Conservation (phyloP, 2,888 invertebrate species). For the Microctonus brassicae region DNA sequence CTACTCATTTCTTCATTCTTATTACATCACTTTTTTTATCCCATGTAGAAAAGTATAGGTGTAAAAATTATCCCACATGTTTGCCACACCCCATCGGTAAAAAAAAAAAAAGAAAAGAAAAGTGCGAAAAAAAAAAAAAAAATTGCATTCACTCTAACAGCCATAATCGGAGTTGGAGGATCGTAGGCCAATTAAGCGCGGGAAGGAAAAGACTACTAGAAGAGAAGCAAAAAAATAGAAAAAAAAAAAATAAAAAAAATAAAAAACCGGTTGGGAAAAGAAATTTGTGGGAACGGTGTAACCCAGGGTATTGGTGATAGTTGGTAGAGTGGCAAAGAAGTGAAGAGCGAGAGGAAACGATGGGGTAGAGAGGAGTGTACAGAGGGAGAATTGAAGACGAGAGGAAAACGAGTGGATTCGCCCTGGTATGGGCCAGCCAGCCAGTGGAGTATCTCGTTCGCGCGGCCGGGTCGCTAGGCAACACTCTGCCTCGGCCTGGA, state of each 20-base stretch:
- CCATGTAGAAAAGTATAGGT: not conserved
- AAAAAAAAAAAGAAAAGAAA: not conserved
- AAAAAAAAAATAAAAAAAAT: conserved; percentile 16
- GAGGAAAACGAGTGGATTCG: conserved; percentile 38
- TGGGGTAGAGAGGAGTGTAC: not conserved
- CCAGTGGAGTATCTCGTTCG: conserved; percentile 27
- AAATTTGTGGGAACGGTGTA: conserved; percentile 24
- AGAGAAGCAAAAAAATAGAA: not conserved
- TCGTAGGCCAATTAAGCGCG: conserved; percentile 27
- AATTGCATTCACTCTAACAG: conserved; percentile 7
- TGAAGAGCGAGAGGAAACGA: conserved; percentile 18
- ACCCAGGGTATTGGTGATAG: conserved; percentile 28
- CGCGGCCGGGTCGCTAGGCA: conserved; percentile 48
- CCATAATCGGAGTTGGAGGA: conserved; percentile 14
- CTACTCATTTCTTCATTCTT: no score
- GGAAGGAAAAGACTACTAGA: not conserved
- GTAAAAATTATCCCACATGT: not conserved
- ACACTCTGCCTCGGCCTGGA: conserved; percentile 46
- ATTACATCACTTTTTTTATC: no score
- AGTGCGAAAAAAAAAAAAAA: not conserved
- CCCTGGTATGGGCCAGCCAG: conserved; percentile 32
- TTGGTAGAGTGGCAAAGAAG: conserved; percentile 35
- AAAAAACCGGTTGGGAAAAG: conserved; percentile 13
- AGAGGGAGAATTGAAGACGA: conserved; percentile 12
- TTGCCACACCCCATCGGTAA: conserved; percentile 23